Evolutionary conservation across 2,113 vertebrate species (phyloP).

Genomic region (Cavia porcellus): DNA sequence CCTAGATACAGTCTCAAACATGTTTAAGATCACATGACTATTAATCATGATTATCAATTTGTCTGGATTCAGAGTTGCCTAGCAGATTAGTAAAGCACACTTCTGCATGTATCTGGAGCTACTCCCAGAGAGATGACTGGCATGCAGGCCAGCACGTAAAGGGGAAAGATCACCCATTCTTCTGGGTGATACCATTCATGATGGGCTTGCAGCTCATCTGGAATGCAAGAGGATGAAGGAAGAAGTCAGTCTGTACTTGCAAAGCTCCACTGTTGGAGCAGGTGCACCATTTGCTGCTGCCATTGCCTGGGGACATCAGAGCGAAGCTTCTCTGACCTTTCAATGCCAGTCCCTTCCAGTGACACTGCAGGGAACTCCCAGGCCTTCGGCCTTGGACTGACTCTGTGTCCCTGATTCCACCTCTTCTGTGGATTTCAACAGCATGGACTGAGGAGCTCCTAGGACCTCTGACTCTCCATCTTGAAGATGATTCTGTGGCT

Average conservation of each 20-base stretch:
- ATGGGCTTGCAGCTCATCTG: neutral
- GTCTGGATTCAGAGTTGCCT: neutral
- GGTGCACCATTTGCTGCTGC: neutral
- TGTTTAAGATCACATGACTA: fast-evolving
- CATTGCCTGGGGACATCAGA: neutral
- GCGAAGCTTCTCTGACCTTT: neutral
- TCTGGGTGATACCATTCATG: neutral
- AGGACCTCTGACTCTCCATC: neutral
- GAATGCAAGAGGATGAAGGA: neutral
- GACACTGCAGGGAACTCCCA: neutral
- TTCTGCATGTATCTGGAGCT: neutral
- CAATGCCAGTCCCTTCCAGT: neutral
- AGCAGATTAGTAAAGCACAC: neutral
- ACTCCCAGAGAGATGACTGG: neutral
- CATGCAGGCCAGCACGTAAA: neutral
- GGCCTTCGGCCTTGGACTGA: neutral
- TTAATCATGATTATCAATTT: neutral
- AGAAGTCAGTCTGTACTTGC: neutral
- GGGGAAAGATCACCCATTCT: neutral
- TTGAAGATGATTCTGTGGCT: neutral
- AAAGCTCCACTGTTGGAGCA: neutral
- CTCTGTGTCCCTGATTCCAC: neutral
- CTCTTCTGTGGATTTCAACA: no score
- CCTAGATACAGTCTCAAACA: neutral
- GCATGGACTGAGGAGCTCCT: neutral